Evolutionary conservation across 2,113 vertebrate genomes (phyloP).

Genomic region (Oreotragus oreotragus): DNA sequence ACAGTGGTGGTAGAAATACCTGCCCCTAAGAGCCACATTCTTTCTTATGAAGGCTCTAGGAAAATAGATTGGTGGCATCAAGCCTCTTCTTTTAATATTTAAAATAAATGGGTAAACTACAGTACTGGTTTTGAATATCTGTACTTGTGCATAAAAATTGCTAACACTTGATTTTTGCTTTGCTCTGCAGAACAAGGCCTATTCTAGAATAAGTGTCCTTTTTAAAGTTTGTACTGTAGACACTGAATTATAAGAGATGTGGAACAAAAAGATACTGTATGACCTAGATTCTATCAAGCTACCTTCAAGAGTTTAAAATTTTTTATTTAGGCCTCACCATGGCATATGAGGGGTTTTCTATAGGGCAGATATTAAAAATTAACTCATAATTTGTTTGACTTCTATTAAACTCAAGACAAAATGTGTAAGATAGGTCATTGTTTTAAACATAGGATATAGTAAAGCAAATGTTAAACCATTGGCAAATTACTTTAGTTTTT

Average conservation of each 20-base stretch:
- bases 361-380: neutral
- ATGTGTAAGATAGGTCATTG: neutral
- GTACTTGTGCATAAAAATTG: neutral
- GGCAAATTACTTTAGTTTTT: neutral
- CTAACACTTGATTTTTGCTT: slow-evolving; percentile 16
- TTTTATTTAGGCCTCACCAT: neutral
- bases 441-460: neutral
- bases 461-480: neutral
- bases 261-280: neutral
- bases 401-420: neutral
- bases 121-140: neutral
- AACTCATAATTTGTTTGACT: neutral
- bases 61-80: neutral
- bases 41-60: neutral
- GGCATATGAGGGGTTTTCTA: neutral
- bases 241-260: neutral
- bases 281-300: neutral
- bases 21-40: neutral
- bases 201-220: neutral
- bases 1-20: neutral
- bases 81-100: neutral
- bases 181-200: neutral
- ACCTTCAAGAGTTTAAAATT: neutral
- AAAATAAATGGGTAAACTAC: neutral
- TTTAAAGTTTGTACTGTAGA: neutral